These are phyloP conservation scores for Lethenteron reissneri DNA, from an alignment of 2,113 vertebrate genomes.

Conservation along the genomic window DNA sequence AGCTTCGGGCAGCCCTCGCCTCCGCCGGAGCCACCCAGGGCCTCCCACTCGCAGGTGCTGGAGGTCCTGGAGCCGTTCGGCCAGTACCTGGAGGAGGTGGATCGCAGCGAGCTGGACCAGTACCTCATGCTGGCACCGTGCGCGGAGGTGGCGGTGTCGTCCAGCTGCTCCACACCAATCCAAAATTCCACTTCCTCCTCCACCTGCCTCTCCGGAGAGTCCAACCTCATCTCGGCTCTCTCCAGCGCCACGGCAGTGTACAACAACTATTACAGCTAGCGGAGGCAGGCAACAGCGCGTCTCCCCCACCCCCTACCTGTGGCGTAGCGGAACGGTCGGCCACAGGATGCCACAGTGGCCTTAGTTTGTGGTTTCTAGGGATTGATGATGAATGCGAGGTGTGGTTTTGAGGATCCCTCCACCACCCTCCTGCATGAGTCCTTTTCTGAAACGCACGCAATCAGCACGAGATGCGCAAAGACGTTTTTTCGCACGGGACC, in stretches of 20 bases:
- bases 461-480: no score
- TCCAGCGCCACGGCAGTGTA: constrained; percentile 3
- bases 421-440: no score
- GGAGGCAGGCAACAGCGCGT: no score
- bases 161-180: not conserved
- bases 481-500: no score
- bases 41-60: not conserved
- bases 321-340: no score
- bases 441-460: no score
- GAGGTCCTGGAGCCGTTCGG: constrained; percentile 3
- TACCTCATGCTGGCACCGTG: not conserved
- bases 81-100: not conserved
- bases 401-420: no score
- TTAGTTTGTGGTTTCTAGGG: no score
- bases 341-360: no score
- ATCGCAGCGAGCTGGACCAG: not conserved
- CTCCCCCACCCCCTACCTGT: no score
- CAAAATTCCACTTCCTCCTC: no score
- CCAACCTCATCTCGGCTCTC: constrained; percentile 5
- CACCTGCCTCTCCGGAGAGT: not conserved
- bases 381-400: no score
- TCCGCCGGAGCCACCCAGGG: not conserved
- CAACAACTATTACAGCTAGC: not conserved
- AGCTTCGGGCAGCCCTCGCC: constrained; percentile 3
- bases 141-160: not conserved